Evolutionary conservation across 1,140 invertebrate genomes (phyloP), one percentile per base, ranked within the genome.

Genomic region (Microplitis demolitor): DNA sequence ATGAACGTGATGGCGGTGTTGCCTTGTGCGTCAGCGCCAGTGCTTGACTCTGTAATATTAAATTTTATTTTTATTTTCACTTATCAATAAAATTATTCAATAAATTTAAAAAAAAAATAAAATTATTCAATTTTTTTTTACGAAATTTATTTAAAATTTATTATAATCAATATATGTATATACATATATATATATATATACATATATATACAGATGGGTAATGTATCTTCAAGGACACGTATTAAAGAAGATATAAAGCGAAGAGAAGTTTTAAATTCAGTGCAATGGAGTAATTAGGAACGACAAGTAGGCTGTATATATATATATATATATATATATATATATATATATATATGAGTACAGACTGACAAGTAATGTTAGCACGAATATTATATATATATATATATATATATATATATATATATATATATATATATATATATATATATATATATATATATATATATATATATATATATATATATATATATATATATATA

Each of bases 1-100:
- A 84, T 34, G 86, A 85, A 76, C 86, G 84, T 66, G 85, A 86
- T 66, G 86, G 88, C 83, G 89, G 85, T 68, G 88, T 88, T 53
- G 83, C 89, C 83, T 87, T 90, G 82, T 88, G 90, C 80, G 90
- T 91, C 80, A 91, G 80, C 63, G 86, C 89, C 79, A 91, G 80
- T 63, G 90, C 90, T 78, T 90, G 91, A 84, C 83, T 92, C 90
- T 91, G 87, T 11, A 90, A 90, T 58, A 74, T 54, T 35, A 72
- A 74, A 72, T 73, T 35, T 67, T 31, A 33, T 68, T 68, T 33
- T 14, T 16, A 5, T 66, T 11, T n/a, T 66, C 24, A 24, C 24
- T 66, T 0, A 0, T 53, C 39, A 45, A 45, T 45, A 9, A 45
- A 8, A 9, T 45, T 45, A 6, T 45, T 45, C 1, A 45, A 45